Evolutionary conservation across 1,140 invertebrate species (phyloP).

Genomic region (Chironomus striatipennis): DNA sequence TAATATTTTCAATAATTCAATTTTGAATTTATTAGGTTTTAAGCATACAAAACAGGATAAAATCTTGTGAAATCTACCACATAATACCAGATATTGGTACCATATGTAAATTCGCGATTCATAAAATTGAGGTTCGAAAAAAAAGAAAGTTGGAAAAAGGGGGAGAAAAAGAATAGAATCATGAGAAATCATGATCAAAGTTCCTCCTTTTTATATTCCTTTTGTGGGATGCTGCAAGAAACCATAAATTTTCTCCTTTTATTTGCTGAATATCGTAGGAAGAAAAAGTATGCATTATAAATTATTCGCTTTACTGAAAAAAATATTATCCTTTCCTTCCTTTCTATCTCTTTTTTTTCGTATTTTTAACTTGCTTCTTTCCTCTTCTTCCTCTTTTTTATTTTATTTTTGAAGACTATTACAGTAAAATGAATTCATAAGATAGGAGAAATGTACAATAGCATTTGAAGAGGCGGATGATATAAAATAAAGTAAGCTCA

Average conservation of each 20-base stretch:
- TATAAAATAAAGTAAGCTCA: too few relatives aligned
- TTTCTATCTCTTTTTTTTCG: not conserved
- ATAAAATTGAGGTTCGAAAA: not conserved
- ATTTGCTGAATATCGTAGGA: not conserved
- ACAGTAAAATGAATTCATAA: not conserved
- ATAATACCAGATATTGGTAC: too few relatives aligned
- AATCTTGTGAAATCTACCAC: too few relatives aligned
- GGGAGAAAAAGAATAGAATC: too few relatives aligned
- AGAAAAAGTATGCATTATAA: slow-evolving; percentile 17
- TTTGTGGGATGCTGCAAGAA: not conserved
- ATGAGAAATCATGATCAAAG: not conserved
- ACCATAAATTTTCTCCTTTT: slow-evolving; percentile 8
- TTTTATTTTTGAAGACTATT: not conserved
- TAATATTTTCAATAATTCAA: too few relatives aligned
- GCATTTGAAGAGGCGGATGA: too few relatives aligned
- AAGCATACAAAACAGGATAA: too few relatives aligned
- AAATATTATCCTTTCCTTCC: slow-evolving; percentile 24
- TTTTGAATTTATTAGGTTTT: too few relatives aligned
- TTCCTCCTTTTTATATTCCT: not conserved
- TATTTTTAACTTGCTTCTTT: not conserved
- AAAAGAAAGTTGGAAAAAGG: too few relatives aligned
- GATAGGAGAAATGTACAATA: not conserved
- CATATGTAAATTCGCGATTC: not conserved
- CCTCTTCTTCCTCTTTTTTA: not conserved
- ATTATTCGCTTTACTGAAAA: slow-evolving; percentile 6